A percentile compares a stretch with the other conserved stretches of the same genome.
These are phyloP conservation scores for Colistium nudipinnis DNA, from an alignment of 2,113 vertebrate species.

Conservation along the genomic window DNA sequence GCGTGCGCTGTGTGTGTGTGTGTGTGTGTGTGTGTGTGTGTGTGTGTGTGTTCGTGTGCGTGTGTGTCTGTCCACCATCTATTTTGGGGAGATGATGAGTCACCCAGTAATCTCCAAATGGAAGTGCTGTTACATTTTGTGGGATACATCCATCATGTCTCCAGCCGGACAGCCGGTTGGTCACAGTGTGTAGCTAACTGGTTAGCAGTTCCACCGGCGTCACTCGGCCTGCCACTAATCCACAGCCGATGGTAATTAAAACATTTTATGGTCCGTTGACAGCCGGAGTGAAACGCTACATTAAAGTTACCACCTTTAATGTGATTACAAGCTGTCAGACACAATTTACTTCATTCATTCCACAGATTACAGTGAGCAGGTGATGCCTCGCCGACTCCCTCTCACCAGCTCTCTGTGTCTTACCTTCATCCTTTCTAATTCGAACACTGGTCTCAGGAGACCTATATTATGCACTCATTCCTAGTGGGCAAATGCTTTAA, in stretches of 20 bases:
- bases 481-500: no score
- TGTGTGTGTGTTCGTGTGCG: constrained; percentile 22
- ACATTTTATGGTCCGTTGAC: constrained; percentile 51
- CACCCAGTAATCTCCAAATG: constrained; percentile 51
- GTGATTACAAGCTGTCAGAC: constrained; percentile 63
- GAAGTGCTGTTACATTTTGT: constrained; percentile 38
- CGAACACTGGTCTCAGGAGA: constrained; percentile 12
- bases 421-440: constrained; percentile 10
- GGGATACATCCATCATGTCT: constrained; percentile 40
- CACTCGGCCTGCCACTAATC: constrained; percentile 17
- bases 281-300: constrained; percentile 30
- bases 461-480: no score
- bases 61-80: constrained; percentile 26
- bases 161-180: constrained; percentile 7
- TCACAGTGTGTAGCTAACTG: constrained; percentile 1
- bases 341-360: constrained; percentile 35
- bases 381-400: constrained; percentile 42
- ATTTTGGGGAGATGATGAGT: constrained; percentile 54
- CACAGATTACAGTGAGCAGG: constrained; percentile 35
- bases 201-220: constrained; percentile 22
- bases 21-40: constrained; percentile 13
- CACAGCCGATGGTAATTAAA: constrained; percentile 43
- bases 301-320: constrained; percentile 58
- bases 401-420: neutral
- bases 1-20: constrained; percentile 1